Evolutionary conservation across 1,140 invertebrate species (phyloP), one percentile per base, ranked within the genome.

Genomic region (Calycopis cecrops): DNA sequence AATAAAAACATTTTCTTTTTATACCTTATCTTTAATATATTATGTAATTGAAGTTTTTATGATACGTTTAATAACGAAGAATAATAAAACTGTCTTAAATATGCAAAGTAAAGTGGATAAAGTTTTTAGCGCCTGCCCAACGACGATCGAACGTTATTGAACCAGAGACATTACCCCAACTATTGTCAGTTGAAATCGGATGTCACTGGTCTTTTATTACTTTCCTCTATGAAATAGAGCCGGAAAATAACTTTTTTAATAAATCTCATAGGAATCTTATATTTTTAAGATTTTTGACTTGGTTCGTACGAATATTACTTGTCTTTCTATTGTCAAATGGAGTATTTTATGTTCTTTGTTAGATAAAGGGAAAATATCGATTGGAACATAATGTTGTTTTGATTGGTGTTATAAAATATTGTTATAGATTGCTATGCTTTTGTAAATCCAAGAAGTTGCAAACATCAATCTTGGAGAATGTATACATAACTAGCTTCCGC

Each of bases 131-230:
- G 12, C 17, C 40, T 12, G 16, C 40, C 14, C 17, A 16, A 44
- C 14, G 38, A 40, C 14, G 9, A 44, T 34, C 40, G 52, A 11
- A 16, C 52, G 14, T 35, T 59, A 59, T 59, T 52, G 49, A 58
- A 50, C 52, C 48, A 52, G 48, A 48, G 21, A 35, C 14, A 35
- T 33, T 40, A 37, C 37, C 37, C 35, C 40, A 48, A 47, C 33
- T 55, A 47, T 60, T 60, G 58, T 60, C 58, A 51, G 57, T 47
- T 18, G 40, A 47, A 14, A 55, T 35, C 40, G 50, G 42, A 53
- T 53, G 52, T 47, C 52, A 53, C 35, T 33, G 50, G 35, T 57
- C 50, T 38, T 34, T 37, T 52, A 58, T 48, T 58, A 57, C 48
- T 52, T 52, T 57, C 18, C 17, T 55, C 35, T 35, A 52, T 47